phyloP scores from a whole-genome alignment of 2,113 vertebrate genomes.

The Caloenas nicobarica region DNA sequence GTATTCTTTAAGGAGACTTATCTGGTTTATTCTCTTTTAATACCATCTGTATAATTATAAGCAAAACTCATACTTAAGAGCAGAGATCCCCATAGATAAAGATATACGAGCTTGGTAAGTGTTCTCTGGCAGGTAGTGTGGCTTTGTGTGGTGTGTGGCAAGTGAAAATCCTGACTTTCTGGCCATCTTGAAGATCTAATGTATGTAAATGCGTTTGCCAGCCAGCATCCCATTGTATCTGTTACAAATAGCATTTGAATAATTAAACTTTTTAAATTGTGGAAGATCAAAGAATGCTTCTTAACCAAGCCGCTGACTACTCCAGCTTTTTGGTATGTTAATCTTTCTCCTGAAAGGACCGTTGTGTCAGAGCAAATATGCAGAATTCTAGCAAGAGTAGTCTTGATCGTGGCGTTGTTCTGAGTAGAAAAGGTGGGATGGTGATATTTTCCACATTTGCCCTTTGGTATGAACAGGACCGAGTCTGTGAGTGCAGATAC shows the following conservation, averaged over 20 bases:
- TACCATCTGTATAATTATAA: neutral
- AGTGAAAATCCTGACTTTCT: neutral
- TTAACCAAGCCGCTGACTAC: neutral
- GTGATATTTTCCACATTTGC: slow-evolving; percentile 18
- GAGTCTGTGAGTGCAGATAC: neutral
- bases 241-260: slow-evolving; percentile 12
- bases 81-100: neutral
- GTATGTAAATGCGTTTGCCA: neutral
- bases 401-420: neutral
- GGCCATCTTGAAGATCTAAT: neutral
- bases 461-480: neutral
- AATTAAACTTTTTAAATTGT: neutral
- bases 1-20: neutral
- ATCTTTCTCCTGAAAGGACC: neutral
- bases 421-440: neutral
- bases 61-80: neutral
- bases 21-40: neutral
- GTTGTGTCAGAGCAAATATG: neutral
- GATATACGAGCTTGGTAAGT: neutral
- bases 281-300: slow-evolving; percentile 1
- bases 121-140: neutral
- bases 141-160: neutral
- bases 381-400: neutral
- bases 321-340: slow-evolving; percentile 1
- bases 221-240: neutral